These are phyloP conservation scores for Vulpes vulpes DNA, from an alignment of 2,113 vertebrate species.

Conservation along the genomic window DNA sequence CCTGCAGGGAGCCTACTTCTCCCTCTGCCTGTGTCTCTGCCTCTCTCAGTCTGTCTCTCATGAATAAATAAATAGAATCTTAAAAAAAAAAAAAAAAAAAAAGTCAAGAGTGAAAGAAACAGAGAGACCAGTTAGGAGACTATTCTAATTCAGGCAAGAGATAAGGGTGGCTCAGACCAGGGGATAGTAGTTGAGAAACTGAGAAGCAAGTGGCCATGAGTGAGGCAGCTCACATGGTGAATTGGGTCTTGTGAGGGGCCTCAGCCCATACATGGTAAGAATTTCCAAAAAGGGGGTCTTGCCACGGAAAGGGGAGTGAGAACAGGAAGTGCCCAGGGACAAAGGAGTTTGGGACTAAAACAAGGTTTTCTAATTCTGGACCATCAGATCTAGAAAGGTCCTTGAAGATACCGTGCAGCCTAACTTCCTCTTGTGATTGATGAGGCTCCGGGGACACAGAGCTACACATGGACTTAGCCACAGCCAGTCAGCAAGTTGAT, in stretches of 20 bases:
- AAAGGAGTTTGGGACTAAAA: neutral
- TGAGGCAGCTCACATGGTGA: neutral
- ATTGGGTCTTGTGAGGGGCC: neutral
- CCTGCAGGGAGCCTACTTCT: too few species aligned
- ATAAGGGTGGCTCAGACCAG: neutral
- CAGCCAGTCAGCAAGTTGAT: neutral
- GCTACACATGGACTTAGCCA: neutral
- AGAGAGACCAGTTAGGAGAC: neutral
- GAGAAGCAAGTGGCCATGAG: neutral
- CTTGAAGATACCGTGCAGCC: neutral
- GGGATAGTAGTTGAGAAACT: neutral
- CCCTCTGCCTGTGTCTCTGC: too few species aligned
- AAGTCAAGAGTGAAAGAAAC: neutral
- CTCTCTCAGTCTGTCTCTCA: too few species aligned
- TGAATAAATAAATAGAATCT: too few species aligned
- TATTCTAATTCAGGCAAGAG: neutral
- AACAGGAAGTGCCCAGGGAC: neutral
- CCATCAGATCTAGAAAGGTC: neutral
- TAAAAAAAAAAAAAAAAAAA: neutral
- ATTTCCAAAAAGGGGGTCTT: neutral
- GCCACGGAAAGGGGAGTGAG: neutral
- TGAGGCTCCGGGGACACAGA: neutral
- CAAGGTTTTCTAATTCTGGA: neutral
- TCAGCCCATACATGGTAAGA: neutral
- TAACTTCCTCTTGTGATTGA: neutral